Base-by-base conservation (phyloP, 92 coral and sea anemone species). In the Bergia sp. region DNA sequence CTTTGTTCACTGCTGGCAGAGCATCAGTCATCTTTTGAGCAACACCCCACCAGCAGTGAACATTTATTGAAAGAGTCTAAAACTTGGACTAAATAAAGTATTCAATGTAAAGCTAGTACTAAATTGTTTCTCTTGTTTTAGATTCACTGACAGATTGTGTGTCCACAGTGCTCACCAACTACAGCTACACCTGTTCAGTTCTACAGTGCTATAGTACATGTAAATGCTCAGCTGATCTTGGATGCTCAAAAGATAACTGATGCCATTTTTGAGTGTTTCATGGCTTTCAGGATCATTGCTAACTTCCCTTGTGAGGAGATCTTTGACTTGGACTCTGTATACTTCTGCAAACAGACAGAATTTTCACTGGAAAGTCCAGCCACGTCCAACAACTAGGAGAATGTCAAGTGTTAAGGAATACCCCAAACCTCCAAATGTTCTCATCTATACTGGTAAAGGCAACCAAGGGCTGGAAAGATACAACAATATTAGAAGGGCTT, bases 361-460 rank as follows among this genome's bases (percentile, higher is more conserved):
- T 18, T 71, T 71, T 9, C 4, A 44, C 47, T 36, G 79, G 79
- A 84, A 71, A 44, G 71, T 23, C 36, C 41, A 21, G 45, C 87
- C 69, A 18, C 58, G 11, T 67, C 41, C 16, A 21, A 44, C 40
- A 71, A 43, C 78, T 1, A 69, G 13, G 0, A 84, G 41, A 36
- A 69, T 71, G 87, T 23, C 79, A 36, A 37, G 18, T 15, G 41
- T 71, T 8, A 47, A 21, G 47, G 79, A 53, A 84, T 45, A 71
- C 20, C 65, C 91, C 20, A 95, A 94, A 88, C 98, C 99, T 21
- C 99, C 99, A 49, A 96, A 96, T 39, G 79, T 96, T 74, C 94
- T 96, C 1, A 85, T 96, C 37, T 96, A 95, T 57, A 89, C 96
- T 53, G 98, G 98, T 11, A 69, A 29, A n/a, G 89, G 55, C 36